Percentiles rank a stretch among this genome's conserved stretches.
phyloP scores from a whole-genome alignment of 2,888 invertebrate species.

The Griposia aprilina region DNA sequence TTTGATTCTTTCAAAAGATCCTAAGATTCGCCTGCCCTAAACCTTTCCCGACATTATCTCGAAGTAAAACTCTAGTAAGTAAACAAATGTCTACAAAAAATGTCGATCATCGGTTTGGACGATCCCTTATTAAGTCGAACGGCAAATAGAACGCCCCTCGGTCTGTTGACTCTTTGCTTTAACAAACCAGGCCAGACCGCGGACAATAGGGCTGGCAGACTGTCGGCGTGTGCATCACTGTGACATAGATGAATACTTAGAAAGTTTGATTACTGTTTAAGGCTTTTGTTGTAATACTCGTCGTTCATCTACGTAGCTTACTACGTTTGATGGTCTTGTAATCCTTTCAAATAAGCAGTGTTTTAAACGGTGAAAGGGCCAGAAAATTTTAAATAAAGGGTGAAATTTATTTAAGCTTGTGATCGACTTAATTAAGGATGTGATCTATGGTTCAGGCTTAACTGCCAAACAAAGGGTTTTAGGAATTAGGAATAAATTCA shows the following conservation, averaged over 20 bases:
- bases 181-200: slow-evolving; percentile 65
- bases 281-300: no score
- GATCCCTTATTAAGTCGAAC: slow-evolving; percentile 68
- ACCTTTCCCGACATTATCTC: not conserved
- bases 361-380: not conserved
- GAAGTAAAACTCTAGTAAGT: not conserved
- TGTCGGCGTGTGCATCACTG: not conserved
- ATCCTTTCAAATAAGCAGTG: not conserved
- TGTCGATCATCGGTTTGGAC: slow-evolving; percentile 47
- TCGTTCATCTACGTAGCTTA: not conserved
- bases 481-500: not conserved
- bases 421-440: not conserved
- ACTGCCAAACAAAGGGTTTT: no score
- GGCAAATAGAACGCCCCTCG: slow-evolving; percentile 69
- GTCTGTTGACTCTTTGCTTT: slow-evolving; percentile 69
- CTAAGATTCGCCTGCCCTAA: no score
- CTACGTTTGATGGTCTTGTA: not conserved
- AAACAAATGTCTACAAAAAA: slow-evolving; percentile 49
- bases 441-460: not conserved
- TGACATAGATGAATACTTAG: not conserved
- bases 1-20: not conserved
- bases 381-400: no score
- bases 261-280: slow-evolving; percentile 2
- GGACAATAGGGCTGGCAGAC: slow-evolving; percentile 43
- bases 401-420: no score